Base-by-base conservation (phyloP, 2,888 invertebrate genomes). In the Drosophila austrosaltans region DNA sequence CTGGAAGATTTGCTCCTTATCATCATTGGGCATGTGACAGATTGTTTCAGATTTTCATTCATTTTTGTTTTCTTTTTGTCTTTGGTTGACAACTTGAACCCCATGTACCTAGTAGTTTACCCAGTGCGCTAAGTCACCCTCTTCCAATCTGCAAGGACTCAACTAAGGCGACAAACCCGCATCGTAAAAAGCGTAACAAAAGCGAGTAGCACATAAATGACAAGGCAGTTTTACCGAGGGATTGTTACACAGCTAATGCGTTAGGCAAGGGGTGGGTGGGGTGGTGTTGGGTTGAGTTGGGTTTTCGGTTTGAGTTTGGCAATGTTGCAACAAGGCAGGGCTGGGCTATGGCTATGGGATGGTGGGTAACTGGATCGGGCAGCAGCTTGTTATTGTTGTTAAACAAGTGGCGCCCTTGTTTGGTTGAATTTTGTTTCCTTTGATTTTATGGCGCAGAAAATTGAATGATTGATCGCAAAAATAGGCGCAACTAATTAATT, bases 401-500 rank as follows among this genome's bases (percentile, higher is more conserved):
- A 69, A 63, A 78, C 78, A 84, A 81, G 81, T 79, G 77, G 70
- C 66, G 54, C 39, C 53, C 40, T 70, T 71, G 67, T 68, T 65
- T 72, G 66, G 53, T 39, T 56, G 53, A 53, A 40, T 59, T 68
- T 72, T 71, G 53, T 63, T 67, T 39, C 16, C 44, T 63, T 63
- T 72, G 76, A 79, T 81, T 91, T 91, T 91, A 91, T 91, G 91
- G 89, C 78, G 89, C 90, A 90, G 91, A 91, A 90, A 91, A 91
- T 92, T 90, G 81, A 90, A 91, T 91, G 92, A 91, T 91, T 90
- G 92, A 91, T 91, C 89, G 90, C 70, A 42, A 73, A 81, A 85
- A 80, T 77, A 89, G 87, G 89, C 89, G 90, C 86, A 91, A 89
- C 91, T 90, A 91, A 91, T 91, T 91, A 91, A 91, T 91, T 90